These are phyloP conservation scores for Sialia sialis DNA, from an alignment of 2,113 vertebrate genomes.

Conservation along the genomic window DNA sequence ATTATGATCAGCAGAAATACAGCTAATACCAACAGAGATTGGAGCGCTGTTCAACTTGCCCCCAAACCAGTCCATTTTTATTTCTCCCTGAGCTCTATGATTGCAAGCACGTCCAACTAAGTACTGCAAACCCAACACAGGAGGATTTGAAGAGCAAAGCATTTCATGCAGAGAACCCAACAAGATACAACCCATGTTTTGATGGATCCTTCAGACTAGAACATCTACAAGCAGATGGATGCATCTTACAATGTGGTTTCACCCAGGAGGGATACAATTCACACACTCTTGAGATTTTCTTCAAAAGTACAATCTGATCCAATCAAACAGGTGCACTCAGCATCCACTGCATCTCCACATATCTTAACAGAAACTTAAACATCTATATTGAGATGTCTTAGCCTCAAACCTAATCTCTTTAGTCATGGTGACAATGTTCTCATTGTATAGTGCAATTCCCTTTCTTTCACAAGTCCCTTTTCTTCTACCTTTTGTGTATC, in stretches of 20 bases:
- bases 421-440: background rate
- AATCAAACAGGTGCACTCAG: background rate
- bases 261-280: background rate
- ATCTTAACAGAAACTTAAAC: background rate
- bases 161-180: background rate
- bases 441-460: background rate
- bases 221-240: background rate
- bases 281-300: background rate
- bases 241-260: background rate
- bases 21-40: background rate
- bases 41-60: background rate
- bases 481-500: background rate
- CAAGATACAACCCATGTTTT: accelerated
- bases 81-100: background rate
- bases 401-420: background rate
- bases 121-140: accelerated
- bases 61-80: background rate
- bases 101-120: background rate
- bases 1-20: background rate
- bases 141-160: background rate
- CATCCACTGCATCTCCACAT: background rate
- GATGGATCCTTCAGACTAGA: background rate
- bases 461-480: background rate
- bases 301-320: background rate
- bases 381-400: background rate